A percentile compares a stretch with the other conserved stretches of the same genome.
These are phyloP conservation scores for Neria commutata DNA, from an alignment of 2,888 invertebrate genomes.

Conservation along the genomic window DNA sequence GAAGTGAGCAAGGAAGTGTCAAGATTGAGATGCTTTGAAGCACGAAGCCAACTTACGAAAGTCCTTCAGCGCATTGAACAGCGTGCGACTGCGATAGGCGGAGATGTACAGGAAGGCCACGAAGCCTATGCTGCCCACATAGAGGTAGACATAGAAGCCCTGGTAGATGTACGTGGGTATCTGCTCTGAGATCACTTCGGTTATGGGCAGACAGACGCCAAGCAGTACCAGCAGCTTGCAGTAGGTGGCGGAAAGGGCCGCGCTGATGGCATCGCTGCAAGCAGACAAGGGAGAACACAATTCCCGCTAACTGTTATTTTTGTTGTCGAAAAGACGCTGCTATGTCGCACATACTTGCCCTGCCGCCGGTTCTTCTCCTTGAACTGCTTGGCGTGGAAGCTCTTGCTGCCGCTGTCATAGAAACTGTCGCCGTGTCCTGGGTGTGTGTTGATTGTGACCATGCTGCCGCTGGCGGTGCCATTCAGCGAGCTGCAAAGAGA, in stretches of 20 bases:
- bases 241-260: constrained; percentile 80
- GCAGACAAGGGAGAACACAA: constrained; percentile 41
- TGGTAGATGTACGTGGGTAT: constrained; percentile 79
- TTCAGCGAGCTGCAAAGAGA: constrained; percentile 36
- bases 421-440: constrained; percentile 33
- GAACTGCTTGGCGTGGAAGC: constrained; percentile 52
- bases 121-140: constrained; percentile 77
- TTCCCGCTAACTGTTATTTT: too few species aligned
- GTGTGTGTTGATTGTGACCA: constrained; percentile 49
- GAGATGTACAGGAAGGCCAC: constrained; percentile 75
- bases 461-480: constrained; percentile 50
- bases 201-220: constrained; percentile 84
- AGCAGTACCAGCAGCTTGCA: constrained; percentile 83
- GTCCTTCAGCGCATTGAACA: constrained; percentile 67
- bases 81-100: constrained; percentile 70
- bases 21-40: background rate
- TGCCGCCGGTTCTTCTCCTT: constrained; percentile 61
- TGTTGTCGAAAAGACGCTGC: background rate
- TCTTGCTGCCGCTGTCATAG: constrained; percentile 47
- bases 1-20: background rate
- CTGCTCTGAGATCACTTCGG: constrained; percentile 80
- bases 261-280: constrained; percentile 72
- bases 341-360: constrained; percentile 62
- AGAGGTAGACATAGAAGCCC: constrained; percentile 85
- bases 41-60: constrained; percentile 61